phyloP scores from a whole-genome alignment of 1,140 invertebrate species.

The Nylanderia fulva region DNA sequence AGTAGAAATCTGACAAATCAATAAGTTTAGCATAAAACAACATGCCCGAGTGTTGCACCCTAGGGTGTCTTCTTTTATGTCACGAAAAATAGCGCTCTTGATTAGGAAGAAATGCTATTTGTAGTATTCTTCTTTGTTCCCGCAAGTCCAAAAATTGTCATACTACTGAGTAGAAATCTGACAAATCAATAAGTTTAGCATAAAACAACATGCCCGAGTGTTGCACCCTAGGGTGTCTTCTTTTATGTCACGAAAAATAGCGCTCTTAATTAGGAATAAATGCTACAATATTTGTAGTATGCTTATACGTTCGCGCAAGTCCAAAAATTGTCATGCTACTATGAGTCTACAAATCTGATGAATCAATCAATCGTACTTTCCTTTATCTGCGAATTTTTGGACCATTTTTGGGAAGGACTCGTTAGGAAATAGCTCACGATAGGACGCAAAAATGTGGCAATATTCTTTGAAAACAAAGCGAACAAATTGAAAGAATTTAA shows the following conservation, averaged over 20 bases:
- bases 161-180: background rate
- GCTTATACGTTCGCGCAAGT: background rate
- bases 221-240: conserved; percentile 52
- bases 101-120: background rate
- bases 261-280: background rate
- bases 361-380: background rate
- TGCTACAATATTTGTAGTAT: background rate
- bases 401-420: background rate
- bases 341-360: background rate
- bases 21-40: conserved; percentile 6
- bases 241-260: conserved; percentile 26
- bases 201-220: too few species aligned
- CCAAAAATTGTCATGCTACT: background rate
- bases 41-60: too few species aligned
- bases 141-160: background rate
- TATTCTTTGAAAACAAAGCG: conserved; percentile 11
- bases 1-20: background rate
- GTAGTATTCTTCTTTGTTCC: background rate
- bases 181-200: background rate
- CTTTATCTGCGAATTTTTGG: background rate
- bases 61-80: conserved; percentile 56
- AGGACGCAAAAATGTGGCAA: background rate
- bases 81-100: background rate
- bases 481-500: conserved; percentile 19
- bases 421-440: background rate